Base-by-base conservation (phyloP, 2,797 vertebrate species). In the Sebastes kiyomatsui region DNA sequence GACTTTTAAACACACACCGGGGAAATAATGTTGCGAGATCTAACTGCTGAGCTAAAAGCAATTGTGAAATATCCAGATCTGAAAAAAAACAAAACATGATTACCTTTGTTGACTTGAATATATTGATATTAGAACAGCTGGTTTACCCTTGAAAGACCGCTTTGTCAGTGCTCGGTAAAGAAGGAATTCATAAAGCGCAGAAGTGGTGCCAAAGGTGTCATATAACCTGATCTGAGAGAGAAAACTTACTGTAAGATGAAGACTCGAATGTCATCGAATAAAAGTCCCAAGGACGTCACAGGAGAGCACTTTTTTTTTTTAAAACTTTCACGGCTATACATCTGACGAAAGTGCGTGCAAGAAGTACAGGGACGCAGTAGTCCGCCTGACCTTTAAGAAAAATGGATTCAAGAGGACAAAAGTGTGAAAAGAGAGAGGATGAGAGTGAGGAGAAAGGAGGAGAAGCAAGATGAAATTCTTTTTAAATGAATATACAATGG, bases 1-100 rank as follows among this genome's bases (percentile, higher is more conserved):
- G 38, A 91, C 67, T 77, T 85, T 85, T 81, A 87, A 89, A 86
- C 64, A 68, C 67, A 61, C 90, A 76, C 77, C 2, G 2, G 83
- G 90, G 87, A 94, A 87, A 93, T 90, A 91, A 91, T 86, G 82
- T 71, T 70, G 66, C 23, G 56, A 85, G 76, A 84, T 90, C 5
- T 85, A 81, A 86, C 78, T 67, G 79, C 77, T 72, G 79, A 84
- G 82, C 81, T 61, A 67, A 77, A 79, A 54, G 81, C 81, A 91
- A 77, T 79, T 79, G 79, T 83, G 77, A 91, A 85, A 90, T 80
- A 90, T 84, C 78, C 64, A 80, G 52, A 82, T 42, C 58, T 79
- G 60, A 69, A 76, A 80, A 64, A 65, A 73, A 79, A 55, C 33
- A 67, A 52, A 59, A 77, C 42, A 86, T 78, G 70, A 86, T 77